Percentiles rank a stretch among this genome's conserved stretches.
Evolutionary conservation across 2,888 invertebrate genomes (phyloP).

Genomic region (Eubasilissa splendida): DNA sequence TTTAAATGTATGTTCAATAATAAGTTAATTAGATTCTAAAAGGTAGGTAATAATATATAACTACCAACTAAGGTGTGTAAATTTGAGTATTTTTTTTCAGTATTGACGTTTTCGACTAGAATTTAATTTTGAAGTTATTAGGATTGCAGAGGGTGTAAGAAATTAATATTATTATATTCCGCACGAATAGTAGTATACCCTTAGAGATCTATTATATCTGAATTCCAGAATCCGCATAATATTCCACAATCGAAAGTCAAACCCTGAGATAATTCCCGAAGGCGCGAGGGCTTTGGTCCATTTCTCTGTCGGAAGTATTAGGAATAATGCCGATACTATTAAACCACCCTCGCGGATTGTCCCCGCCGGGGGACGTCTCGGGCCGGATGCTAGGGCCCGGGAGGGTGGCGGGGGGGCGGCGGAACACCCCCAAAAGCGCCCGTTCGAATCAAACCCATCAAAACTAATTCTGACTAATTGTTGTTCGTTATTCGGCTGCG

Average conservation of each 20-base stretch:
- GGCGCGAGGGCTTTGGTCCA: constrained; percentile 43
- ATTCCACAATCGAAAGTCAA: constrained; percentile 31
- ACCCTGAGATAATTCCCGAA: constrained; percentile 26
- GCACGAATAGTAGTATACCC: too few relatives aligned
- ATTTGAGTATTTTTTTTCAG: too few relatives aligned
- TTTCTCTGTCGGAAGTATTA: constrained; percentile 53
- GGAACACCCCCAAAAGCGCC: constrained; percentile 39
- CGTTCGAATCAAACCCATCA: constrained; percentile 58
- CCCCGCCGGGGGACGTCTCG: constrained; percentile 10
- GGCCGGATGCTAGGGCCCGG: too few relatives aligned
- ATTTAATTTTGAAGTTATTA: too few relatives aligned
- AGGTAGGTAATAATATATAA: too few relatives aligned
- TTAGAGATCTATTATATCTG: too few relatives aligned
- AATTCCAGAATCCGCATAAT: constrained; percentile 10
- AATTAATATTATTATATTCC: too few relatives aligned
- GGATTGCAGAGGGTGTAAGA: too few relatives aligned
- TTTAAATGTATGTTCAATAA: too few relatives aligned
- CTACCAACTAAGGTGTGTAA: too few relatives aligned
- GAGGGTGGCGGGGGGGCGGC: background rate
- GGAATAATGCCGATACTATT: constrained; percentile 57
- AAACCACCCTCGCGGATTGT: constrained; percentile 44
- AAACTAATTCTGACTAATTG: constrained; percentile 59
- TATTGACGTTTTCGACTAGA: too few relatives aligned
- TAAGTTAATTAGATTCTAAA: too few relatives aligned
- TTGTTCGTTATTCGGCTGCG: constrained; percentile 57